Evolutionary conservation across 2,113 vertebrate species (phyloP), one percentile per base, ranked within the genome.

Genomic region (Pipra filicauda): DNA sequence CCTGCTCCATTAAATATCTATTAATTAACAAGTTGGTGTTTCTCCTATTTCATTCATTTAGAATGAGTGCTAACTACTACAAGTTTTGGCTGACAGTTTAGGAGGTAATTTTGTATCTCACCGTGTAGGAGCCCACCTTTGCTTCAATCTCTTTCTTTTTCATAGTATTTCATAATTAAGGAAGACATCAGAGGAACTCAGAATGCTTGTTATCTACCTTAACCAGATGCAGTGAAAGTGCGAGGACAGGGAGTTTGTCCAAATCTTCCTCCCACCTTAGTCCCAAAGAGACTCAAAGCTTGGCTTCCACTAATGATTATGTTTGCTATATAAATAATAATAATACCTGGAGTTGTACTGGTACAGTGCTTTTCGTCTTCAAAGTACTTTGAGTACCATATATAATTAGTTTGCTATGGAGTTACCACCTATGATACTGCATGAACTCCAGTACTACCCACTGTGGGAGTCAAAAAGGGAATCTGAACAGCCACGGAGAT

Each of bases 311-410:
- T 92, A 70, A 81, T 96, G 41, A 35, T 61, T 62, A 41, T 70
- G 39, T 48, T 37, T 49, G 17, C 69, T 59, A 22, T 44, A 85
- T 75, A 92, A 95, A 85, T 71, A 94, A 89, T 30, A 92, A 78
- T 71, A 73, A 83, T 94, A 90, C 59, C 44, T 77, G 51, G 39
- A 85, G 52, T 82, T 62, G 44, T 67, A 80, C 85, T 87, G 85
- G 91, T 95, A 89, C 30, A 71, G 43, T 37, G 81, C 57, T 95
- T 96, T 62, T 91, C 67, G 92, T 97, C 96, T 97, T 96, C 93
- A 97, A 94, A 96, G 94, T 35, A 20, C 62, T 91, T 90, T 81
- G 72, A 87, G 88, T 95, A 35, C 51, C 37, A 64, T 39, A 2
- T 85, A 5, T 84, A 96, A 97, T 96, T 93, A 93, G 55, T 44